These are phyloP conservation scores for Idaea aversata DNA, from an alignment of 2,888 invertebrate genomes.

Conservation along the genomic window DNA sequence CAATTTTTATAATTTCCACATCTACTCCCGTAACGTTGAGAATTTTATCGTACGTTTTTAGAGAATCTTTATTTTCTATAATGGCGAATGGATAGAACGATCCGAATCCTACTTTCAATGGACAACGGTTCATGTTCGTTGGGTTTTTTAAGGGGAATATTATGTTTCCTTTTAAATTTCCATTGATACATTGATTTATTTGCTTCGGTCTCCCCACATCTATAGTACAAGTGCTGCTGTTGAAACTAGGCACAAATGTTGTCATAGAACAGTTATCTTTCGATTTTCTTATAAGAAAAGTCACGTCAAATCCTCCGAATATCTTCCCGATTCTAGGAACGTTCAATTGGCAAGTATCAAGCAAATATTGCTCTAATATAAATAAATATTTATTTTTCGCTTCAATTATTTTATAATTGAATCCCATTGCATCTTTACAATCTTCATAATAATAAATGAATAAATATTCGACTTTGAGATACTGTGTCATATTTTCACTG, in stretches of 20 bases:
- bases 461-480: constrained; percentile 16
- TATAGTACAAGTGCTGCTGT: constrained; percentile 41
- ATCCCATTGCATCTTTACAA: constrained; percentile 26
- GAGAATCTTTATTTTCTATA: constrained; percentile 34
- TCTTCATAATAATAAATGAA: constrained; percentile 33
- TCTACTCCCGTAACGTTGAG: constrained; percentile 47
- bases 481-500: neutral
- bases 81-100: constrained; percentile 48
- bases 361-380: neutral
- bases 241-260: constrained; percentile 42
- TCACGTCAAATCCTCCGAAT: constrained; percentile 39
- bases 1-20: constrained; percentile 54
- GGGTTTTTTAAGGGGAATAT: constrained; percentile 45
- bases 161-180: constrained; percentile 25
- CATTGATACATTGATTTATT: constrained; percentile 45
- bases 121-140: constrained; percentile 50
- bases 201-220: constrained; percentile 22
- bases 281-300: constrained; percentile 37
- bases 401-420: constrained; percentile 27
- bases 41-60: constrained; percentile 44
- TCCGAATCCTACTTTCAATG: constrained; percentile 52
- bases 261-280: constrained; percentile 23
- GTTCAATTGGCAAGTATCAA: neutral
- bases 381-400: constrained; percentile 33
- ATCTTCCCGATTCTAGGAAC: constrained; percentile 21